Evolutionary conservation across 92 coral and sea anemone species (phyloP), one percentile per base, ranked within the genome.

Genomic region (Umimayanthus chanpuru): DNA sequence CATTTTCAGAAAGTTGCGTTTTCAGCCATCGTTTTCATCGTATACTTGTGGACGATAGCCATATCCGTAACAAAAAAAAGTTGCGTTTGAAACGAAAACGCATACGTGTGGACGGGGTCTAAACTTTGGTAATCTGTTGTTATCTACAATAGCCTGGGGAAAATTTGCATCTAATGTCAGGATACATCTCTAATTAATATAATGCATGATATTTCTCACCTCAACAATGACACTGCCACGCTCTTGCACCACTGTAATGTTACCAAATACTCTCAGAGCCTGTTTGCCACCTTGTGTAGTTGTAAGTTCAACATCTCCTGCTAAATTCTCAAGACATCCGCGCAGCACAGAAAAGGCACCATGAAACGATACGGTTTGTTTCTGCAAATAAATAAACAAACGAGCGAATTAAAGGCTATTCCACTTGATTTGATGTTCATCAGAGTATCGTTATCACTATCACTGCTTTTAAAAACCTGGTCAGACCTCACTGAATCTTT

Each of bases 291-390:
- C 97, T 64, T 91, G 96, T 5, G 88, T 58, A 2, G 92, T 92
- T n/a, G 94, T 80, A 71, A 95, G 96, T 6, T 96, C 98, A 26
- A 96, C 91, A 32, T 90, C 91, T 6, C 96, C 99, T 7, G 99
- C 98, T n/a, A 96, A 89, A 85, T 96, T 95, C 88, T 95, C 95
- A 61, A 96, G 87, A 74, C 96, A 96, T 38, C 92, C 96, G 65
- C 91, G 96, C 78, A 96, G 90, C 80, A 96, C 93, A 1, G 99
- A 92, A 86, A 96, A 96, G n/a, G 95, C 94, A 25, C 99, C 99
- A 81, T 96, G 98, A 64, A 95, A 96, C 2, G 99, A 95, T 8
- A 96, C 94, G 0, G 98, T 92, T 85, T 96, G 99, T 82, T 94
- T 95, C 99, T 96, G 79, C 28, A 78, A 53, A 29, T 44, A 55